phyloP scores from a whole-genome alignment of 2,113 vertebrate genomes.

The Pampusana beccarii region DNA sequence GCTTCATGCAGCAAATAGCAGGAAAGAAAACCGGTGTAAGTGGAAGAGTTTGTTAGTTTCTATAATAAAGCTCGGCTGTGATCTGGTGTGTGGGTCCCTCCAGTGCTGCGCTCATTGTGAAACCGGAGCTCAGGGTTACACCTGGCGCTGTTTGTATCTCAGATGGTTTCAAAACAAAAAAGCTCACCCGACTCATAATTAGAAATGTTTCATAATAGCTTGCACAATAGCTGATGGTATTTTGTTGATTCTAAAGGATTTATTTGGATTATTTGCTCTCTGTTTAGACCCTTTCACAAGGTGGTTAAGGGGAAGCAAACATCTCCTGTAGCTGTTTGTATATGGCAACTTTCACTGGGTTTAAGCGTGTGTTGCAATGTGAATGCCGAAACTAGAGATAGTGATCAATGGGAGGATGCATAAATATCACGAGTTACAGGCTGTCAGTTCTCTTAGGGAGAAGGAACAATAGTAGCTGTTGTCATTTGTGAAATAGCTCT shows the following conservation, averaged over 20 bases:
- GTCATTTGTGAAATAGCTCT: not conserved
- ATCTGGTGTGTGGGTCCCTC: not conserved
- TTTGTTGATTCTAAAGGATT: not conserved
- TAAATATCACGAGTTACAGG: not conserved
- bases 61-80: not conserved
- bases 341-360: accelerated
- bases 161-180: not conserved
- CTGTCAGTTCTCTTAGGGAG: not conserved
- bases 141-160: not conserved
- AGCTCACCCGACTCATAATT: not conserved
- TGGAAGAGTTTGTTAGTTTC: not conserved
- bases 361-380: accelerated
- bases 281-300: not conserved
- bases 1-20: not conserved
- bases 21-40: not conserved
- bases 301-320: not conserved
- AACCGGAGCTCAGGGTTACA: not conserved
- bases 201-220: not conserved
- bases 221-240: not conserved
- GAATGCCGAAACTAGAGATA: not conserved
- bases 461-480: not conserved
- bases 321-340: not conserved
- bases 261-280: not conserved
- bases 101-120: not conserved
- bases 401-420: not conserved